These are phyloP conservation scores for Galleria mellonella DNA, from an alignment of 1,140 invertebrate genomes.

Conservation along the genomic window DNA sequence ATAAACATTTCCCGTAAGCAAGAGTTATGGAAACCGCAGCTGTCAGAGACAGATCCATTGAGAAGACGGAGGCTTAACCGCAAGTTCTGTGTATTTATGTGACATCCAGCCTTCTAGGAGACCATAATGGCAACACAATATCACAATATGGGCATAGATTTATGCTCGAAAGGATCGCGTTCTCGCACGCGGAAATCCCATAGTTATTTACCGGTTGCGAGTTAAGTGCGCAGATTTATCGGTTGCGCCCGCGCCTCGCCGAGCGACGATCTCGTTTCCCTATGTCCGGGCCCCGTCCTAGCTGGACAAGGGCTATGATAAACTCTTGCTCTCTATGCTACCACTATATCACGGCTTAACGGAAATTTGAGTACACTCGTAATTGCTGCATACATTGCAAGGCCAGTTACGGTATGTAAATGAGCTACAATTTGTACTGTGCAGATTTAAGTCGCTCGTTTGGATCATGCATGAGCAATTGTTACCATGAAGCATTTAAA, in stretches of 20 bases:
- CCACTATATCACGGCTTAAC: conserved; percentile 25
- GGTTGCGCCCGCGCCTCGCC: conserved; percentile 32
- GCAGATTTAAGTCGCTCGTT: background rate
- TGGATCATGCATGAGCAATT: too few species aligned
- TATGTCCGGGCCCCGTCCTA: conserved; percentile 19
- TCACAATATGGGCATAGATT: conserved; percentile 72
- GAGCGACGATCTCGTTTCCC: conserved; percentile 58
- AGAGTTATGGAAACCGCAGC: conserved; percentile 19
- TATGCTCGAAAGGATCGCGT: conserved; percentile 63
- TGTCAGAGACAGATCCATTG: conserved; percentile 20
- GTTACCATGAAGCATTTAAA: too few species aligned
- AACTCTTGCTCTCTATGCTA: conserved; percentile 26
- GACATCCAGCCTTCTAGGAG: conserved; percentile 47
- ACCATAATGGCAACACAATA: conserved; percentile 71
- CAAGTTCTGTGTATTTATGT: conserved; percentile 53
- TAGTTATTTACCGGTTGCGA: conserved; percentile 72
- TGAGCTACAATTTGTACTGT: conserved; percentile 1
- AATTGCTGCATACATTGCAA: conserved; percentile 28
- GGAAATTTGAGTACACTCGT: conserved; percentile 27
- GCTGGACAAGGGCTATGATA: conserved; percentile 43
- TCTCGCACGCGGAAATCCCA: conserved; percentile 70
- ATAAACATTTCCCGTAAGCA: background rate
- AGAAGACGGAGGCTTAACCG: conserved; percentile 25
- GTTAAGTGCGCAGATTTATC: conserved; percentile 73
- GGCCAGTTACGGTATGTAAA: conserved; percentile 10